Percentiles rank a stretch among this genome's conserved stretches.
phyloP scores from a whole-genome alignment of 2,113 vertebrate genomes.

The Mesoclemmys tuberculata region DNA sequence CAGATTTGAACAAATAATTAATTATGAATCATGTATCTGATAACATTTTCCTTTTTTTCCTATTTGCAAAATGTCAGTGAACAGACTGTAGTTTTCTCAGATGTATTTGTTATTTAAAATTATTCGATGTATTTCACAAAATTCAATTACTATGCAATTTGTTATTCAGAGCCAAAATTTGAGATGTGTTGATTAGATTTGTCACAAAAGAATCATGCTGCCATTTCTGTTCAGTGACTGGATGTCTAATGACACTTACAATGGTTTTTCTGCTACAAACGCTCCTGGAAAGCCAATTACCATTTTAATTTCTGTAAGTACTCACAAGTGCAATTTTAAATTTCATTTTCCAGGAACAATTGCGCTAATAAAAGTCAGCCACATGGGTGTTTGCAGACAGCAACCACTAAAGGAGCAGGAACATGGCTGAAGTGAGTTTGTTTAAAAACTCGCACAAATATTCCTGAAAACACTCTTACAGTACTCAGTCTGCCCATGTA shows the following conservation, averaged over 20 bases:
- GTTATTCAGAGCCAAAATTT: too few species aligned
- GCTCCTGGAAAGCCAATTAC: neutral
- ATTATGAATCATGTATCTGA: neutral
- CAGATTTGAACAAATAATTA: neutral
- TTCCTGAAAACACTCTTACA: neutral
- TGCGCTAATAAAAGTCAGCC: neutral
- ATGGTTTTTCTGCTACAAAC: neutral
- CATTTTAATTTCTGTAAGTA: neutral
- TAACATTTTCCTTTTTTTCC: neutral
- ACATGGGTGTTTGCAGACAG: accelerated
- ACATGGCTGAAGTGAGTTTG: neutral
- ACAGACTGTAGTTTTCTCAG: accelerated
- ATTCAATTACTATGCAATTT: neutral
- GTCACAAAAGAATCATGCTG: neutral
- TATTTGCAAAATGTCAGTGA: neutral
- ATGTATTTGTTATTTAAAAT: neutral
- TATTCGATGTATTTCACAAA: neutral
- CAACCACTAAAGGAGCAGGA: neutral
- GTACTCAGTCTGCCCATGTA: neutral
- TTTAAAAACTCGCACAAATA: neutral
- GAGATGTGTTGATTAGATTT: too few species aligned
- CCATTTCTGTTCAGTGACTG: accelerated
- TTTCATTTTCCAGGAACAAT: neutral
- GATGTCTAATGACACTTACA: neutral
- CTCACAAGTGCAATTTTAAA: neutral